These are phyloP conservation scores for Acronicta aceris DNA, from an alignment of 2,888 invertebrate species.

Conservation along the genomic window DNA sequence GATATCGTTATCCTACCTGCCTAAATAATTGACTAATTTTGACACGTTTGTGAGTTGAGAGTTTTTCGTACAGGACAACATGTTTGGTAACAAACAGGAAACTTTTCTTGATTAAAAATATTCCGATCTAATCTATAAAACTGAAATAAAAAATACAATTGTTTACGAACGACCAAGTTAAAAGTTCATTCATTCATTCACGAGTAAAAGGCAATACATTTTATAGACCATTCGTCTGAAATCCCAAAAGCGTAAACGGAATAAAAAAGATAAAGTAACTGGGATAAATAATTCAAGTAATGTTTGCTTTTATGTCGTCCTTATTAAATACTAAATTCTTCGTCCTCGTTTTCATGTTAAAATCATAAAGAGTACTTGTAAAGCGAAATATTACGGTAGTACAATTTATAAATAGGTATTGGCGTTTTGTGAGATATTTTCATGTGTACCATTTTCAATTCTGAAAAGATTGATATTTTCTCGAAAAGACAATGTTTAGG, in stretches of 20 bases:
- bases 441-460: slow-evolving; percentile 11
- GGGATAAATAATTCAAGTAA: slow-evolving; percentile 24
- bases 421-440: slow-evolving; percentile 32
- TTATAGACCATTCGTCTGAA: slow-evolving; percentile 32
- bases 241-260: slow-evolving; percentile 32
- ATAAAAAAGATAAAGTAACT: slow-evolving; percentile 27
- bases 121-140: not conserved
- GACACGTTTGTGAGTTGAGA: no score
- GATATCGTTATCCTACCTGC: no score
- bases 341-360: slow-evolving; percentile 20
- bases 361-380: slow-evolving; percentile 41
- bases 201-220: slow-evolving; percentile 25
- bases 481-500: slow-evolving; percentile 3
- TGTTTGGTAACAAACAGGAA: no score
- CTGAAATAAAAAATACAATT: slow-evolving; percentile 1
- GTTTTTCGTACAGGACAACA: no score
- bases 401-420: slow-evolving; percentile 59
- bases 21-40: no score
- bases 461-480: slow-evolving; percentile 9
- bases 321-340: slow-evolving; percentile 26
- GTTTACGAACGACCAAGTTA: slow-evolving; percentile 2
- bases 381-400: slow-evolving; percentile 41
- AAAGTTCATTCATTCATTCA: slow-evolving; percentile 6
- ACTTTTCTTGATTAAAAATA: not conserved
- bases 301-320: slow-evolving; percentile 26